Base-by-base conservation (phyloP, 2,113 vertebrate species). In the Tenebrosternarchus preto region DNA sequence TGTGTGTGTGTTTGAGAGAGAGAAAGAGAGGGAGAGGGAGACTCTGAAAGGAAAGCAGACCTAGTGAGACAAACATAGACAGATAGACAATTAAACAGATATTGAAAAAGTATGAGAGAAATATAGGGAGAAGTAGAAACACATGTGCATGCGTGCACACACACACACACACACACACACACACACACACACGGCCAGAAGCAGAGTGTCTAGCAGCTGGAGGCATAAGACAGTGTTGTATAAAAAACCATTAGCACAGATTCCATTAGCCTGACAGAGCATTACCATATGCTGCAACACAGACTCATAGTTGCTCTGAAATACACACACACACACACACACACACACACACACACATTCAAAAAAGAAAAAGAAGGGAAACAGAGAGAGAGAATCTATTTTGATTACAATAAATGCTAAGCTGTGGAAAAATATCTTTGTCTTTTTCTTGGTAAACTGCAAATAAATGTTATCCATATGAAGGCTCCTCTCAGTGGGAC, bases 211-310 rank as follows among this genome's bases (percentile, higher is more conserved):
- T 68, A 70, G 81, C 72, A 75, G 76, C 76, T 83, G 64, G 76
- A 79, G 63, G 61, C 64, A 75, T 78, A 57, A 78, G 29, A 39
- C 39, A 78, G 46, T 57, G 27, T 36, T 68, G 70, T 69, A 74
- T 78, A 78, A 74, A 53, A 74, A 59, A 53, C 76, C 55, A 82
- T 82, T 74, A 78, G 36, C 24, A 56, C 56, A 71, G 67, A 82
- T 59, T 82, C 74, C 80, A 81, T 81, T 73, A 81, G 57, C 56
- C 78, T 57, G 61, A 57, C 33, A 81, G 71, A 68, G 64, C 64
- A 43, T 39, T 31, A 66, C 56, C 72, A 68, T 59, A 55, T 55
- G 70, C 50, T 50, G 16, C 53, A 50, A 71, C 33, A 70, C 39
- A 57, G 4, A 67, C 16, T 36, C 22, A 57, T 20, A n/a, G 19